Percentiles rank a stretch among this genome's conserved stretches.
These are phyloP conservation scores for Aurelia coerulea DNA, from an alignment of 30 jellyfish, hydroid and myxozoan genomes.

Conservation along the genomic window DNA sequence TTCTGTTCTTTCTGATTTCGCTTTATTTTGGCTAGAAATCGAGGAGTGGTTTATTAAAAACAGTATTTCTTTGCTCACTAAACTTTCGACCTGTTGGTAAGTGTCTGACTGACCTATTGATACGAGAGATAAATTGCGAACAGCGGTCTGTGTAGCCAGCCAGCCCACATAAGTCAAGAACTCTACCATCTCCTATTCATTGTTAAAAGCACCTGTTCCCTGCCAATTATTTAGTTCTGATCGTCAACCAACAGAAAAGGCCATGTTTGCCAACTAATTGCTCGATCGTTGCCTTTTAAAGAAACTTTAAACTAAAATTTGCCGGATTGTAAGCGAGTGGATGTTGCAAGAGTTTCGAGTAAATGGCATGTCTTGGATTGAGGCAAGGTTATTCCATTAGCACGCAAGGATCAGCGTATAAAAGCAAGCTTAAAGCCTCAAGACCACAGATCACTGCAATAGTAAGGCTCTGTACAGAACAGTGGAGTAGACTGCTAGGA, in stretches of 20 bases:
- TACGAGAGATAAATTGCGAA: no score
- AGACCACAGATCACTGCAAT: neutral
- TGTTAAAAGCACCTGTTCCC: constrained; percentile 55
- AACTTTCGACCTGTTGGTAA: no score
- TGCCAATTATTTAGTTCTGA: constrained; percentile 46
- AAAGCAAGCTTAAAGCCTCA: neutral
- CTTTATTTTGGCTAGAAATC: no score
- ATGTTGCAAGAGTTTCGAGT: no score
- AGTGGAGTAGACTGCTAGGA: neutral
- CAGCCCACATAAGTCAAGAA: constrained; percentile 31
- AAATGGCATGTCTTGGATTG: no score
- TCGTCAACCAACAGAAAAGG: constrained; percentile 49
- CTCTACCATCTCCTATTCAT: constrained; percentile 28
- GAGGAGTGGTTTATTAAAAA: no score
- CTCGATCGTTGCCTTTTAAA: constrained; percentile 15
- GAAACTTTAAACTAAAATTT: neutral
- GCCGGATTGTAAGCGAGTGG: neutral
- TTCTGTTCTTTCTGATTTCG: no score
- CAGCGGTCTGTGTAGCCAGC: no score
- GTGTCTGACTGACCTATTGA: no score
- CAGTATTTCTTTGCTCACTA: no score
- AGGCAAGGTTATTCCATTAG: neutral
- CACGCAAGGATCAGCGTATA: neutral
- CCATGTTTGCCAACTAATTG: constrained; percentile 52
- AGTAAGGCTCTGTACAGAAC: neutral